Conservation (phyloP, 1,140 invertebrate genomes). For the Holcopasites calliopsidis region DNA sequence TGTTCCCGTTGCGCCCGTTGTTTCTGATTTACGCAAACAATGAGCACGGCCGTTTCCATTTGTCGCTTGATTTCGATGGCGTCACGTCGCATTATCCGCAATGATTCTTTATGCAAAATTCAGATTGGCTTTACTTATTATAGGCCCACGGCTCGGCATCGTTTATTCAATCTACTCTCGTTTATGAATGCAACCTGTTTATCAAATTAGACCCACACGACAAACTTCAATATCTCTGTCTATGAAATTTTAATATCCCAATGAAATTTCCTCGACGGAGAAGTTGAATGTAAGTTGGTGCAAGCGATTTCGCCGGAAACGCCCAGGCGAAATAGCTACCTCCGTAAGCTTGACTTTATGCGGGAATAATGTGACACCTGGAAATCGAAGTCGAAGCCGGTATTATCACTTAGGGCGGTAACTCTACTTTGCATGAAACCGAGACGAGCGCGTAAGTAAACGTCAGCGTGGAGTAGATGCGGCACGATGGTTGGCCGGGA, state of each 20-base stretch:
- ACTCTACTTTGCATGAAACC: slow-evolving; percentile 48
- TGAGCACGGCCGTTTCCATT: background rate
- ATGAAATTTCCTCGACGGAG: too few relatives aligned
- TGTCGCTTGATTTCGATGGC: background rate
- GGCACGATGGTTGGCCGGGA: slow-evolving; percentile 36
- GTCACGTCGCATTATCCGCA: background rate
- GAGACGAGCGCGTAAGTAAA: slow-evolving; percentile 47
- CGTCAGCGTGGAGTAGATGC: slow-evolving; percentile 40
- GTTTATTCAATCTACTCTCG: too few relatives aligned
- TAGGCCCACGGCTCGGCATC: too few relatives aligned
- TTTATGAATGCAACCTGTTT: too few relatives aligned
- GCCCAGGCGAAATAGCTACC: background rate
- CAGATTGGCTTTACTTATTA: background rate
- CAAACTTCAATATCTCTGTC: too few relatives aligned
- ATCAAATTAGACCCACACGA: too few relatives aligned
- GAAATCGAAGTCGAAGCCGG: slow-evolving; percentile 34
- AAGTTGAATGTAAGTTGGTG: background rate
- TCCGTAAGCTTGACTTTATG: slow-evolving; percentile 22
- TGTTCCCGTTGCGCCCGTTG: background rate
- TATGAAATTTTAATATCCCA: background rate
- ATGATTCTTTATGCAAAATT: slow-evolving; percentile 8
- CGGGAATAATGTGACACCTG: slow-evolving; percentile 22
- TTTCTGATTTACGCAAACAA: slow-evolving; percentile 34
- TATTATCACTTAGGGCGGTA: slow-evolving; percentile 52
- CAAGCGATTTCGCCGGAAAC: background rate